Evolutionary conservation across 1,140 invertebrate genomes (phyloP), one percentile per base, ranked within the genome.

Genomic region (Drosophila leontia): DNA sequence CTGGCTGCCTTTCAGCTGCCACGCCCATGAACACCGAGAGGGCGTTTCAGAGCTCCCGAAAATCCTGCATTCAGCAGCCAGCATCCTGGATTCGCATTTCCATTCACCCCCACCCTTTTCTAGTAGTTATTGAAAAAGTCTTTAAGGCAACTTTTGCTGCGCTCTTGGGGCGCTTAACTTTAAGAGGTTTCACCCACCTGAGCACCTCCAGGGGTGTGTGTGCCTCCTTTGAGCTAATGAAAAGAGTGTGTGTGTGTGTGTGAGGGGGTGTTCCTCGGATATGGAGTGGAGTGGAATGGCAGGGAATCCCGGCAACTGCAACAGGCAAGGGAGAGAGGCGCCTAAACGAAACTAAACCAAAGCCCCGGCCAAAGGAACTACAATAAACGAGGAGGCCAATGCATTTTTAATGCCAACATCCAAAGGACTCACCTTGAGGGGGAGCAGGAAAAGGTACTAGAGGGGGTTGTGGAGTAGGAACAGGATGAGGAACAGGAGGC

Each of bases 21-120:
- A 75, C 82, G 78, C 82, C 82, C 82, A 59, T 34, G 42, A 67
- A 72, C 70, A 72, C 70, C 15, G 37, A 72, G 67, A 32, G 23
- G 64, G 74, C 50, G 56, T 39, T 39, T 23, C 45, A 23, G 19
- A 37, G 47, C 26, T n/a, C 34, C 39, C 17, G 42, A 44, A 51
- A 53, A 55, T 55, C 17, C 34, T 37, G 51, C 34, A 53, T 53
- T 12, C 34, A 51, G 15, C 23, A 48, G 4, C 17, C 17, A 51
- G 11, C 7, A 37, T 35, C 32, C 58, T 29, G 47, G 19, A 72
- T n/a, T 56, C 39, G 12, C 26, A 32, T 39, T 55, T 32, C 39
- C 67, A 35, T 67, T 17, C 23, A 23, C 23, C 23, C 23, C 23
- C 3, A 39, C 47, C 23, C 19, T 35, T 32, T 32, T 13, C 9